Base-by-base conservation (phyloP, 2,888 invertebrate species). In the Epicampocera succincta region DNA sequence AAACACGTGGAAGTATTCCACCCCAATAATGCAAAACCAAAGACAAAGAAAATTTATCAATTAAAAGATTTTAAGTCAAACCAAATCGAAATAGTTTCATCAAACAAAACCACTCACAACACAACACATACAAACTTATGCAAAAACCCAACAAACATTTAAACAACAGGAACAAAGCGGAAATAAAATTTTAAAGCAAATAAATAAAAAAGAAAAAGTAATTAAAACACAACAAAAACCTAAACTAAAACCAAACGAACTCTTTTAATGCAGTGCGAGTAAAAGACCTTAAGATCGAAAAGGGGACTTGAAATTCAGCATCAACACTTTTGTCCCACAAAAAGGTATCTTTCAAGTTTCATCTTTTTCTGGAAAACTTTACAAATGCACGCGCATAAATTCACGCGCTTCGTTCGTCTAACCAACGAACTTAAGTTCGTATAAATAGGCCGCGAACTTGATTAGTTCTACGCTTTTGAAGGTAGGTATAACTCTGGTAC, bases 211-310 rank as follows among this genome's bases (percentile, higher is more conserved):
- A 71, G 29, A 73, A 61, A 38, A 82, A 61, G 40, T 50, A 79
- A 83, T 83, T 63, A 82, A 77, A 86, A 86, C 85, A 85, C 83
- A 87, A 29, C 84, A 86, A 80, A 86, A 83, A 83, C 77, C 83
- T 71, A 46, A 74, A 38, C 13, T 6, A 19, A 52, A 15, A 12
- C n/a, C 15, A 15, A 29, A 2, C 0, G 33, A 52, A 48, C 17
- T 52, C 15, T 13, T 61, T 72, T 63, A 33, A 33, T 33, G 33
- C 33, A 33, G 8, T 33, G 8, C 8, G 33, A 33, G 8, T 33
- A 1, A 33, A 33, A 33, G 8, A 4, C 3, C 33, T 33, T 33
- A 9, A 33, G 9, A 33, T 25, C 25, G 2, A 25, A 25, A 25
- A 3, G 25, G 5, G 2, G 25, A 33, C 8, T 33, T 33, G 3